Evolutionary conservation across 2,113 vertebrate species (phyloP), one percentile per base, ranked within the genome.

Genomic region (Actenoides hombroni): DNA sequence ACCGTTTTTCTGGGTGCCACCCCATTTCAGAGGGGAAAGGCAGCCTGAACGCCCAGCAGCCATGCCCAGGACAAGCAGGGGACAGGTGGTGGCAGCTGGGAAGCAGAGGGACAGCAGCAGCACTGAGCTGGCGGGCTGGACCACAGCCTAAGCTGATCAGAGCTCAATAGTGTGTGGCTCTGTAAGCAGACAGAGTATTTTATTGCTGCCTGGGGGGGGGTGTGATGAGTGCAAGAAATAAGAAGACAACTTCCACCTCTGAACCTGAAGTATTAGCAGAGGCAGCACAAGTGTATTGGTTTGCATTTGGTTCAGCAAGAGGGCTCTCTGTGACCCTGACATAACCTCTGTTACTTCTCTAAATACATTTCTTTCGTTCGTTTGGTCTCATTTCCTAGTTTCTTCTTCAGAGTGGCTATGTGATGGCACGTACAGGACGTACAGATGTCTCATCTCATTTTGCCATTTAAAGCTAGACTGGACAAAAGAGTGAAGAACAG

Each of bases 21-120:
- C 29, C 35, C 40, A 5, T 37, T 63, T 48, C 39, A 6, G 69
- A n/a, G n/a, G n/a, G 37, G 33, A 76, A 46, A 16, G 61, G 39
- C 51, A 76, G n/a, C 44, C 29, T 0, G 3, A 29, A 20, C 0
- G 1, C 25, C 39, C 0, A 3, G 24, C 42, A 42, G 68, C 39
- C 0, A 2, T 19, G 35, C 21, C 42, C 10, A 5, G 48, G 56
- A 35, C 29, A 40, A 37, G 60, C 4, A 3, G 42, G 35, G 35
- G 44, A 49, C 23, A 9, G 59, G 24, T 31, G 26, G 56, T 57
- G 31, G 56, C 56, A 57, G 18, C 31, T 35, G 70, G 37, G 20
- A 49, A 81, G 48, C 69, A 76, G 61, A 31, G 63, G 63, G 63
- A 40, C 48, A 4, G 21, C 48, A 25, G 48, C 48, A 49, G 48